Evolutionary conservation across 2,888 invertebrate species (phyloP).

Genomic region (Prosopocoilus inquinatus): DNA sequence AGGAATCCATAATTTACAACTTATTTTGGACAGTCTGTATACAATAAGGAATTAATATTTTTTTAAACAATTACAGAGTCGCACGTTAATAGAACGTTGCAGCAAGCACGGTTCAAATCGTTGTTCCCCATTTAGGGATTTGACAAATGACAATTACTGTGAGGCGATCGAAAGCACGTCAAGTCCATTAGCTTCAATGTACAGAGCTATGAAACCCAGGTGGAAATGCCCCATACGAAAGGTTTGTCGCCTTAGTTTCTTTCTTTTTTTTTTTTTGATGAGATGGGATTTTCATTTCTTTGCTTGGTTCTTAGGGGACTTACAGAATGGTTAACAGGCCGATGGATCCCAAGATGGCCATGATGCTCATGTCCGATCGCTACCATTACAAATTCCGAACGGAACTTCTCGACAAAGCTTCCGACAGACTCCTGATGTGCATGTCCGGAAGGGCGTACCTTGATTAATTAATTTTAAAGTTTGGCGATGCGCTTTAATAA

Average conservation of each 20-base stretch:
- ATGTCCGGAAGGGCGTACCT: too few species aligned
- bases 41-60: neutral
- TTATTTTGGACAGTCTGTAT: neutral
- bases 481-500: too few species aligned
- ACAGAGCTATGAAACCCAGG: neutral
- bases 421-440: too few species aligned
- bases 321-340: neutral
- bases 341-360: neutral
- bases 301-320: neutral
- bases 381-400: neutral
- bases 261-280: neutral
- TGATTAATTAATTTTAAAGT: too few species aligned
- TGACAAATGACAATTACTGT: neutral
- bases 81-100: neutral
- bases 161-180: neutral
- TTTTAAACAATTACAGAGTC: neutral
- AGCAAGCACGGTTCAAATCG: neutral
- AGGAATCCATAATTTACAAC: neutral
- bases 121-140: neutral
- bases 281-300: neutral
- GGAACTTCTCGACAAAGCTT: neutral
- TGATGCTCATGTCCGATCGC: neutral
- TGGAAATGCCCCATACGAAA: neutral
- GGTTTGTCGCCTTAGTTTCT: too few species aligned
- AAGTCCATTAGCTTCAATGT: neutral